Evolutionary conservation across 2,113 vertebrate genomes (phyloP).

Genomic region (Pollimyrus isidori): DNA sequence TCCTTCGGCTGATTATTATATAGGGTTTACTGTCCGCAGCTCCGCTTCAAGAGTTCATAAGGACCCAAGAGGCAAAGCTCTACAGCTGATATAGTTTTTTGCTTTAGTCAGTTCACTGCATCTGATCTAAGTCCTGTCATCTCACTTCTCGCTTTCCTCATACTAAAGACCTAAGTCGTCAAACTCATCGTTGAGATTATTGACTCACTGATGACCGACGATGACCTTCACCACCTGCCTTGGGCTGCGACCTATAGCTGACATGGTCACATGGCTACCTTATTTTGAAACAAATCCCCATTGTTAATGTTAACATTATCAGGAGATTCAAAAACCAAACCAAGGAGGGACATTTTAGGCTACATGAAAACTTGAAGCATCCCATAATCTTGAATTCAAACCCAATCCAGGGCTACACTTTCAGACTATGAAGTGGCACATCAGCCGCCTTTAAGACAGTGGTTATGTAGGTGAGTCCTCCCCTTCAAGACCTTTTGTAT

Average conservation of each 20-base stretch:
- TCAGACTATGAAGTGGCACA: neutral
- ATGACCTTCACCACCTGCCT: neutral
- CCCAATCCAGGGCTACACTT: neutral
- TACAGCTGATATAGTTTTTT: neutral
- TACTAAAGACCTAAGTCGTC: neutral
- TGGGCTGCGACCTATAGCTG: neutral
- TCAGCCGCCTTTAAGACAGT: neutral
- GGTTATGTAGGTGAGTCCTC: neutral
- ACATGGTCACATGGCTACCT: neutral
- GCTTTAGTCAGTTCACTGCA: neutral
- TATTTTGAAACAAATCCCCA: neutral
- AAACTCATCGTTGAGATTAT: neutral
- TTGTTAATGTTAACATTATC: neutral
- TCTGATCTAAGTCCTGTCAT: neutral
- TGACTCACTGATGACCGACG: neutral
- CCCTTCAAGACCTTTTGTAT: neutral
- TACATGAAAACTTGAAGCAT: neutral
- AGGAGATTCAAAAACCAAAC: neutral
- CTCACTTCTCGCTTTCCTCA: neutral
- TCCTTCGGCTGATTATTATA: constrained; percentile 3
- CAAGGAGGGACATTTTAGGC: neutral
- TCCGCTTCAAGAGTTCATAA: neutral
- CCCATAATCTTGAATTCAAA: neutral
- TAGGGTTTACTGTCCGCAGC: neutral
- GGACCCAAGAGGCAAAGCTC: neutral